Evolutionary conservation across 2,113 vertebrate genomes (phyloP), one percentile per base, ranked within the genome.

Genomic region (Arvicanthis niloticus): DNA sequence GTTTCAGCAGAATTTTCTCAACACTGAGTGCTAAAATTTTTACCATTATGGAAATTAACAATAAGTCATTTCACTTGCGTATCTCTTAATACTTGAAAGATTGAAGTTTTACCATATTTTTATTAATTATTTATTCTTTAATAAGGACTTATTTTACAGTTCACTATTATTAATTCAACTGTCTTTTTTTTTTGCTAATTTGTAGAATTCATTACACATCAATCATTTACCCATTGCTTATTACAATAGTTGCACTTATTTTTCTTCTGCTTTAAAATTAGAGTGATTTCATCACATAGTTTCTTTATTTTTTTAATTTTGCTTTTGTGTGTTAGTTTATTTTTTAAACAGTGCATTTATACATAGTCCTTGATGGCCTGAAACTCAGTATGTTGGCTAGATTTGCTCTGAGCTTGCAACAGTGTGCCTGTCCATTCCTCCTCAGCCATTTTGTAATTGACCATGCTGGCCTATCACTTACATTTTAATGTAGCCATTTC

Each of bases 1-100:
- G 22, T 78, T 89, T 93, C n/a, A 51, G 40, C 15, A 65, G 88
- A 93, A 82, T 92, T 40, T 87, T 94, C 92, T 92, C 31, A 87
- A 65, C 16, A 51, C 4, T 90, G 1, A 90, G 65, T 87, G 42
- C 3, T 81, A 89, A 82, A 81, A 95, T 84, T 58, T 80, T 95
- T 87, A 68, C 62, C 10, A 26, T 22, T 77, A 34, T 82, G 45
- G 72, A 72, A 34, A 89, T 67, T 60, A 17, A 93, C 76, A 60
- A 81, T 51, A 68, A 72, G 22, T 67, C 76, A 65, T 42, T 89
- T 94, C 75, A 72, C 11, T 72, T 89, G 29, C 12, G 26, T 40
- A 15, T 53, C 37, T 89, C 62, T 67, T 10, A 88, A 67, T 60
- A 68, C 16, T 22, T 68, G 19, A 87, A 82, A 88, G 11, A 22